A percentile compares a stretch with the other conserved stretches of the same genome.
These are phyloP conservation scores for Lottia gigantea DNA, from an alignment of 2,888 invertebrate genomes.

Conservation along the genomic window DNA sequence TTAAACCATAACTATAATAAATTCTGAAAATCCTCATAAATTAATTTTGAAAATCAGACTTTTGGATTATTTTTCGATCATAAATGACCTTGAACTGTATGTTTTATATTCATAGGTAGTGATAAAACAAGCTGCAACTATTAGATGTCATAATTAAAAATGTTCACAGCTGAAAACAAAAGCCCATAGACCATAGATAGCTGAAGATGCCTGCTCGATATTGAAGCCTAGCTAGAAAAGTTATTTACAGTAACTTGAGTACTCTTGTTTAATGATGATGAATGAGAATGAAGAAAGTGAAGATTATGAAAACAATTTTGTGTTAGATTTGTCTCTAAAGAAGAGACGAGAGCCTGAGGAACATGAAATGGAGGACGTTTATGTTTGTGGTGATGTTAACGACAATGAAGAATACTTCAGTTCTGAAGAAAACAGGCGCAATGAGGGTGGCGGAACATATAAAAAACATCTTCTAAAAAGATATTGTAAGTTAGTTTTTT, in stretches of 20 bases:
- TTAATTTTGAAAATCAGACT: background rate
- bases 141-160: too few relatives aligned
- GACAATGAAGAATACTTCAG: constrained; percentile 1
- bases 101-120: too few relatives aligned
- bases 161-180: too few relatives aligned
- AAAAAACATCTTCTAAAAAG: constrained; percentile 48
- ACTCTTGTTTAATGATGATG: background rate
- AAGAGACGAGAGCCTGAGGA: constrained; percentile 30
- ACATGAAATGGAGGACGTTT: constrained; percentile 1
- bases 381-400: background rate
- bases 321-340: constrained; percentile 44
- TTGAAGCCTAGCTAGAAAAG: too few relatives aligned
- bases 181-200: too few relatives aligned
- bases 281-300: constrained; percentile 2
- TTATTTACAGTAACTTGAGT: too few relatives aligned
- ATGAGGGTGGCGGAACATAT: constrained; percentile 35
- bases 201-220: too few relatives aligned
- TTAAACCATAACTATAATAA: too few relatives aligned
- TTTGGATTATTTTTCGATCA: background rate
- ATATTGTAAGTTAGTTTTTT: constrained; percentile 41
- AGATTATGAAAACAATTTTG: constrained; percentile 28
- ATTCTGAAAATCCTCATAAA: background rate
- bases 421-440: background rate
- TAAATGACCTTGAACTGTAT: background rate
- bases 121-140: too few relatives aligned